Evolutionary conservation across 2,797 vertebrate genomes (phyloP), one percentile per base, ranked within the genome.

Genomic region (Gouania willdenowi): DNA sequence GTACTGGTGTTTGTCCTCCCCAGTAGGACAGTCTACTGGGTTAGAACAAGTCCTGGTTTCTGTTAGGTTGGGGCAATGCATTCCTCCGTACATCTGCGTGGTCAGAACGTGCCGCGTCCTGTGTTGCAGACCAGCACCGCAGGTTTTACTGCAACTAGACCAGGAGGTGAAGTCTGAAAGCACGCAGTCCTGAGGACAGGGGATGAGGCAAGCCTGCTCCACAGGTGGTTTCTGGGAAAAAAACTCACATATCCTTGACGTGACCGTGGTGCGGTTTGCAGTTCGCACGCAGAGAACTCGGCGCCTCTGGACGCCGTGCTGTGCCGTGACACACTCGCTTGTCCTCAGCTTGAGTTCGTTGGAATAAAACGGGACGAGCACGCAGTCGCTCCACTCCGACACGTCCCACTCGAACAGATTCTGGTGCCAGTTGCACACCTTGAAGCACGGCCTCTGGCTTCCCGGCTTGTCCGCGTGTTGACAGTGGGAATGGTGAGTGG

Each of bases 381-480:
- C 57, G 1, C 97, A 99, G 15, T 35, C 53, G 7, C 87, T 90
- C 97, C 97, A 99, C 25, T 88, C 89, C 0, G 92, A 92, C 21
- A 91, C 77, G 28, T 98, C 92, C 97, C 97, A 99, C 52, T 91
- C 87, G 1, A 95, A 98, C 37, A 98, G 88, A 64, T 93, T 91
- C 27, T 92, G 87, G 74, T 98, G 95, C 94, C 95, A 96, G 59
- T 95, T 90, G 2, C 97, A 99, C 40, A 97, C 92, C 49, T 91
- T 92, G 62, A 98, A 98, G 73, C 96, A 99, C 44, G 82, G 89
- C 33, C 92, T 87, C 67, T 91, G 91, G 76, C 72, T 89, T 28
- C 92, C 91, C 0, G 94, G 97, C 25, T 88, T 91, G 41, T 82
- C 82, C 16, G 22, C 56, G 46, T 88, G 90, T 27, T 85, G 81